A percentile compares a stretch with the other conserved stretches of the same genome.
Evolutionary conservation across 2,113 vertebrate genomes (phyloP).

Genomic region (Engraulis encrasicolus): DNA sequence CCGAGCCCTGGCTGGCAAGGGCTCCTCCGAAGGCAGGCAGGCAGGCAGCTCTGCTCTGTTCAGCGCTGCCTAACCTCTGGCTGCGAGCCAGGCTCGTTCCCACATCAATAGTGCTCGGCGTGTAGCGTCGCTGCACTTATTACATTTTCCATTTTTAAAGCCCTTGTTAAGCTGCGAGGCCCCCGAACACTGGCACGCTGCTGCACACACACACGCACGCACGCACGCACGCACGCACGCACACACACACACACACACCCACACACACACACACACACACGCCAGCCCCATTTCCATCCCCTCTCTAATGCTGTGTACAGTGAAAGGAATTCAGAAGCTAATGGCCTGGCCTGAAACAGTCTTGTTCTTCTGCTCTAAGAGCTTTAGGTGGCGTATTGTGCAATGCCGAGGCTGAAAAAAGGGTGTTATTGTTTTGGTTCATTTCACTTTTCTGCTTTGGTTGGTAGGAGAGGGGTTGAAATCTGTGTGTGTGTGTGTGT

Average conservation of each 20-base stretch:
- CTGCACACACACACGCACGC: not conserved
- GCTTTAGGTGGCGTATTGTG: not conserved
- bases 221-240: too few species aligned
- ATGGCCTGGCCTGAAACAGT: constrained; percentile 12
- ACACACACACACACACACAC: not conserved
- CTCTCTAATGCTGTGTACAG: constrained; percentile 28
- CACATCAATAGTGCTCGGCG: constrained; percentile 16
- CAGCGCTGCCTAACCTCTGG: constrained; percentile 50
- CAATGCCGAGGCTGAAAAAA: not conserved
- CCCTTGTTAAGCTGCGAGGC: constrained; percentile 32
- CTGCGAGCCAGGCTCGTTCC: constrained; percentile 28
- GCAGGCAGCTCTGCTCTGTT: too few species aligned
- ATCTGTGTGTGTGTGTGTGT: too few species aligned
- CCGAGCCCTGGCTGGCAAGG: constrained; percentile 10
- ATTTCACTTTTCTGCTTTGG: too few species aligned
- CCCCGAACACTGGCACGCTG: not conserved
- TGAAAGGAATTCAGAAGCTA: constrained; percentile 44
- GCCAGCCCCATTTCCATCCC: not conserved
- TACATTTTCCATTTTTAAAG: constrained; percentile 31
- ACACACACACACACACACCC: not conserved
- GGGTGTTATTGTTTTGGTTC: not conserved
- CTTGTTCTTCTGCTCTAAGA: constrained; percentile 1
- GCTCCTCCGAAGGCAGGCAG: constrained; percentile 30
- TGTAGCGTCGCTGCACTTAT: not conserved
- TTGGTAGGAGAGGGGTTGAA: too few species aligned